phyloP scores from a whole-genome alignment of 2,797 vertebrate genomes.

The Typhlichthys subterraneus region DNA sequence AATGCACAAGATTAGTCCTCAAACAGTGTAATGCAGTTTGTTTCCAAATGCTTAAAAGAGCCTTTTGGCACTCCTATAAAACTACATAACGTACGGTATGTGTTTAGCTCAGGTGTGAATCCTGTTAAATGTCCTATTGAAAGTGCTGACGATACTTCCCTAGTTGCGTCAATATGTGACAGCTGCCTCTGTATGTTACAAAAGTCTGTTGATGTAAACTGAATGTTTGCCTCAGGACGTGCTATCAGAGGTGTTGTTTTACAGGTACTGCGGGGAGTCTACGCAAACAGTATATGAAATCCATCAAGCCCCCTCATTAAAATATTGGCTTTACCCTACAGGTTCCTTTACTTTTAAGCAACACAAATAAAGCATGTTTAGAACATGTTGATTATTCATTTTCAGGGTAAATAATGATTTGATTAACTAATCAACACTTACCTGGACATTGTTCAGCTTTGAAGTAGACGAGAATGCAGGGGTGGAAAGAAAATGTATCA shows the following conservation, averaged over 20 bases:
- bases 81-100: conserved; percentile 3
- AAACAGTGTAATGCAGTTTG: conserved; percentile 20
- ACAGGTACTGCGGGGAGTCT: conserved; percentile 31
- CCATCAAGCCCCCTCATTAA: conserved; percentile 44
- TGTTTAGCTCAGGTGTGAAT: conserved; percentile 43
- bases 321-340: conserved; percentile 29
- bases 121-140: conserved; percentile 32
- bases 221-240: conserved; percentile 43
- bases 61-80: conserved; percentile 11
- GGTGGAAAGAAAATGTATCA: conserved; percentile 10
- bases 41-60: conserved; percentile 21
- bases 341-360: background rate
- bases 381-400: conserved; percentile 25
- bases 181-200: conserved; percentile 26
- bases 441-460: conserved; percentile 42
- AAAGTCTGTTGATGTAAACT: conserved; percentile 45
- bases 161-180: conserved; percentile 24
- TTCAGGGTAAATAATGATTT: conserved; percentile 30
- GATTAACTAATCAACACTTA: conserved; percentile 28
- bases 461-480: background rate
- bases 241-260: conserved; percentile 45
- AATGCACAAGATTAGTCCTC: conserved; percentile 22
- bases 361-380: background rate
- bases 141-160: conserved; percentile 26
- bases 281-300: conserved; percentile 48